Evolutionary conservation across 2,797 vertebrate genomes (phyloP), one percentile per base, ranked within the genome.

Genomic region (Gallinago stenura): DNA sequence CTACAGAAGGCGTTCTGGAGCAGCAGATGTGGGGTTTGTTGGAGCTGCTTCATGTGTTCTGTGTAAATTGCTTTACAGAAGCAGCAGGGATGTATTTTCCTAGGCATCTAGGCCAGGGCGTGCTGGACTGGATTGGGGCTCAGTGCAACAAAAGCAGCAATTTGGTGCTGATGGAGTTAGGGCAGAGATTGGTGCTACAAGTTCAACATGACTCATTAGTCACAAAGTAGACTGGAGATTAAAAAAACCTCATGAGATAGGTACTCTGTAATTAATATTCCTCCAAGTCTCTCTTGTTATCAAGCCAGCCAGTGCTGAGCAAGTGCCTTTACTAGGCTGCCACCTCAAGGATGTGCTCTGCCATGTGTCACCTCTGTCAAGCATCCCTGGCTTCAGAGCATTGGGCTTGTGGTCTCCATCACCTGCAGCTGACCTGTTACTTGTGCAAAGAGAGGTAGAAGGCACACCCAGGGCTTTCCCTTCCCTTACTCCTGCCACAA

Each of bases 21-120:
- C 0, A 1, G 53, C 15, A 50, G 60, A 14, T 30, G 46, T 1
- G 46, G 30, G 30, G 12, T 5, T 45, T 78, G 50, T 53, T 22
- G 54, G n/a, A 58, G 70, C 15, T 65, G 61, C 57, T 58, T 6
- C 2, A 2, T 10, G 37, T 17, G 2, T 72, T 86, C 61, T n/a
- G 46, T 70, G 28, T 14, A 53, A 66, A 58, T 41, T 35, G 12
- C 51, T 82, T 39, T 54, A n/a, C 70, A 61, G 46, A 24, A 83
- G 65, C 37, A 83, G n/a, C 54, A 33, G 45, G 30, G n/a, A 4
- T 0, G 0, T 26, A n/a, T 45, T 20, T 4, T 70, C 3, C 41
- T 25, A 60, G 58, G 41, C 39, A 72, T 17, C 46, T 33, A n/a
- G 65, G 60, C 14, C 46, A 51, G 60, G 57, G 21, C 9, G 15